Evolutionary conservation across 2,888 invertebrate species (phyloP), one percentile per base, ranked within the genome.

Genomic region (Ctenicera cuprea): DNA sequence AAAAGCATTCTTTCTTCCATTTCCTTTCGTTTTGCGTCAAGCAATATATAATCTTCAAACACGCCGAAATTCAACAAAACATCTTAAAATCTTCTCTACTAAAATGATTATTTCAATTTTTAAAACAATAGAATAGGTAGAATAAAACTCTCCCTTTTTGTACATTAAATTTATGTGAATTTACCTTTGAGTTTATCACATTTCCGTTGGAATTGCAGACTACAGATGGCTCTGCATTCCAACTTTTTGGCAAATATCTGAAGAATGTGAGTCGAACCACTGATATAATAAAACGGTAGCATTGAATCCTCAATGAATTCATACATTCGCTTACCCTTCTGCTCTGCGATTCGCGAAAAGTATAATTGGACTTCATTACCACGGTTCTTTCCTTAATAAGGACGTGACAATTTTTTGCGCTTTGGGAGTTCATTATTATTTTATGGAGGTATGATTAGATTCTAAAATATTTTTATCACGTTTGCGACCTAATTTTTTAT

Each of bases 321-420:
- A 30, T 57, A 37, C 45, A 65, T 71, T 30, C 66, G 22, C 16
- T 14, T 16, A 16, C 33, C 57, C 37, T 37, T 59, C 59, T 14
- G 3, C 33, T 57, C 7, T 37, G 9, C 12, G 18, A 20, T 65
- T 50, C 38, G 59, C 37, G 61, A 71, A 52, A 61, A 59, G 41
- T 66, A 71, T 71, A 71, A 71, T 71, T 71, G 71, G 66, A 71
- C 48, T 61, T 71, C 65, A 66, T 65, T 50, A 52, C 38, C 26
- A 33, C 8, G 8, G 41, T 37, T 38, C 57, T 20, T 57, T 18
- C 37, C 57, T 71, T 71, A 59, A 54, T 66, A 52, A 66, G 14
- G 54, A 54, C 66, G 66, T 66, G 66, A 66, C 66, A 54, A 66
- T 26, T 54, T 66, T 50, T 65, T 30, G 8, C 30, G 26, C 64